phyloP scores from a whole-genome alignment of 2,888 invertebrate species.

The Idaea dimidiata region DNA sequence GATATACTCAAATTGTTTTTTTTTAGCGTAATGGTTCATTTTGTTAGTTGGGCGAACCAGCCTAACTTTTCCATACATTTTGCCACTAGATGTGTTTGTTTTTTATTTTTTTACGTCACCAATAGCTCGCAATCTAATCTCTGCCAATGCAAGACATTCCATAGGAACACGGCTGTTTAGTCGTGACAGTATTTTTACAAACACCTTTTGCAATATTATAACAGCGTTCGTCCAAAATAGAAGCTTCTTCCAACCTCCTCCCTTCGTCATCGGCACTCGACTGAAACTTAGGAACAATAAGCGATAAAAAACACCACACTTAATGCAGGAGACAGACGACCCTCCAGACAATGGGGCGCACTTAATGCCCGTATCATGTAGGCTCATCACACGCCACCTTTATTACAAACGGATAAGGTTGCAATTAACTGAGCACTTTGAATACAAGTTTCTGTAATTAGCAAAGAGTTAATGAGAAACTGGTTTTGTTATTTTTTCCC shows the following conservation, averaged over 20 bases:
- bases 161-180: no score
- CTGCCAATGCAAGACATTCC: no score
- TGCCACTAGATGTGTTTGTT: no score
- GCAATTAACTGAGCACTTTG: slow-evolving; percentile 30
- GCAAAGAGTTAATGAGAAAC: slow-evolving; percentile 38
- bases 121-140: no score
- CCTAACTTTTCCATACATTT: no score
- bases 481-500: slow-evolving; percentile 30
- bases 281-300: slow-evolving; percentile 44
- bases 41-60: no score
- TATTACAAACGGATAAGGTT: slow-evolving; percentile 21
- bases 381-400: slow-evolving; percentile 16
- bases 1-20: no score
- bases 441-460: slow-evolving; percentile 57
- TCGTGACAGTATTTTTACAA: no score
- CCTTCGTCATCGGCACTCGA: not conserved
- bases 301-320: slow-evolving; percentile 68
- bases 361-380: slow-evolving; percentile 65
- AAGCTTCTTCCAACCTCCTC: not conserved
- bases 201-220: not conserved
- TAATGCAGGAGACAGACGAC: slow-evolving; percentile 67
- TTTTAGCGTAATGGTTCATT: no score
- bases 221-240: not conserved
- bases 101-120: no score
- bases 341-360: slow-evolving; percentile 68